Base-by-base conservation (phyloP, 2,888 invertebrate genomes). In the Agriopis aurantiaria region DNA sequence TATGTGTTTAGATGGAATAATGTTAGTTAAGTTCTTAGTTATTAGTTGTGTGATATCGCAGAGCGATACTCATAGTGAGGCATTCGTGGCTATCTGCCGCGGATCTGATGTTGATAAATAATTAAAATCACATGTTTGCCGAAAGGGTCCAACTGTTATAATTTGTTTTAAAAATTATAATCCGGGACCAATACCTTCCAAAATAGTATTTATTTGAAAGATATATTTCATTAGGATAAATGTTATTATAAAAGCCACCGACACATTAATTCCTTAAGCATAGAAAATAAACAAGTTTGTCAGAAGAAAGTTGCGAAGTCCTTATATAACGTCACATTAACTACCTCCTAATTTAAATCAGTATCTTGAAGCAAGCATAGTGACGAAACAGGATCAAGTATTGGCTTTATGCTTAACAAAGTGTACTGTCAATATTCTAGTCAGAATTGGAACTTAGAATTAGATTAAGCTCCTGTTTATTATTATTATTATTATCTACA, bases 151-250 rank as follows among this genome's bases (percentile, higher is more conserved):
- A 92, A 88, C 87, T 88, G 81, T 91, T 94, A 92, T 95, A 94
- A 95, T 95, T 95, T 95, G 94, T 94, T 94, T n/a, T 94, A 95
- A 95, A 94, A 95, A 95, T 95, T 95, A 94, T 95, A 93, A 92
- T 86, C 86, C 86, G 94, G 95, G 95, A 94, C 94, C 94, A 93
- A 92, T 89, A 93, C 89, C 92, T 93, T 95, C 93, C 92, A 91
- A 90, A 88, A 92, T 95, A 94, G 94, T 95, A 94, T 93, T 95
- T 95, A 95, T 95, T 94, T 93, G 88, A 92, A 91, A 91, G 86
- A 90, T 91, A 89, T 93, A 92, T 92, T 91, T 94, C 91, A 90
- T 93, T 93, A 94, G 91, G 88, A 83, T 93, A 92, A 94, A 92
- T 92, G 86, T 89, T 92, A 91, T 91, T 88, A 71, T 88, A 92